Base-by-base conservation (phyloP, 1,140 invertebrate species). In the Lethrus apterus region DNA sequence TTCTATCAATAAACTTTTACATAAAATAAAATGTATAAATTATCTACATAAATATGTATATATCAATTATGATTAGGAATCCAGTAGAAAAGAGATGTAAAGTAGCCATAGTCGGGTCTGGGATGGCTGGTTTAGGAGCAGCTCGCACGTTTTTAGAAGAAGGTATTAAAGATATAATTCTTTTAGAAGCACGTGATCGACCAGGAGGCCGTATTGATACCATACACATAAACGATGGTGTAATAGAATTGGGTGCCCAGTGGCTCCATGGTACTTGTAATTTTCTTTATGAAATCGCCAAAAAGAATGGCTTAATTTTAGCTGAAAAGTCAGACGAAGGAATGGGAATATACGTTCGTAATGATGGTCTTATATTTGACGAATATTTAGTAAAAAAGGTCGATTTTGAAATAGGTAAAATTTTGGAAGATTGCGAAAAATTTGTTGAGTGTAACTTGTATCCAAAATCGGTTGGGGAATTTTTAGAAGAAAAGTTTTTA, bases 251-350 rank as follows among this genome's bases (percentile, higher is more conserved):
- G 7, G 84, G 85, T 9, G 84, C 84, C 5, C 84, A 87, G 62
- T 88, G 83, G 79, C 67, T 87, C 17, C 84, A 87, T 51, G 83
- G 83, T 2, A 68, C 77, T 49, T 62, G 77, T 34, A 79, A 80
- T 65, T 48, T 60, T 11, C 59, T 85, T 2, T 74, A 71, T 55
- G 35, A 73, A 44, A 61, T 78, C 35, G 66, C 71, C 9, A 42
- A 62, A 31, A 35, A 69, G 46, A 44, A 69, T 38, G 50, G 67
- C 21, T 57, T 77, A 3, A 21, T 81, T 2, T 68, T 70, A 5
- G 50, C 63, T n/a, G 46, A 56, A 29, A 51, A 59, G 34, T 74
- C 70, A 1, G 58, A 60, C 31, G 77, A 80, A 61, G 77, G 72
- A 9, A 55, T 68, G 49, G 78, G 78, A 46, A 36, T 65, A 17